phyloP scores from a whole-genome alignment of 1,140 invertebrate species.

The Drosophila pruinosa region DNA sequence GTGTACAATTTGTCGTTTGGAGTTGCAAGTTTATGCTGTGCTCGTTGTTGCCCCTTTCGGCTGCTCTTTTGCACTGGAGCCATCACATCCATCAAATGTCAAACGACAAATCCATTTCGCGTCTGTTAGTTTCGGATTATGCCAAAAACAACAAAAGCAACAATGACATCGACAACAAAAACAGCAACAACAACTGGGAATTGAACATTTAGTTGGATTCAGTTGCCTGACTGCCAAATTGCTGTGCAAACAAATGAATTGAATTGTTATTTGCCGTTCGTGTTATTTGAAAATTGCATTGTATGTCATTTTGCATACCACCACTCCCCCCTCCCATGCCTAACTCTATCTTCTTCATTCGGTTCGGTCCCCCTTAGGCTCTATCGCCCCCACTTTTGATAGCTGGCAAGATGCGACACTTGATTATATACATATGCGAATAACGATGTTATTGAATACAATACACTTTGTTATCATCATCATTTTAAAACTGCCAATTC shows the following conservation, averaged over 20 bases:
- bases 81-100: conserved; percentile 71
- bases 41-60: not conserved
- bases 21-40: not conserved
- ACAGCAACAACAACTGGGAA: conserved; percentile 24
- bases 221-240: conserved; percentile 45
- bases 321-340: not conserved
- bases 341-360: not conserved
- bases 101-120: conserved; percentile 69
- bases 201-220: conserved; percentile 45
- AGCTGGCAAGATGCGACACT: conserved; percentile 32
- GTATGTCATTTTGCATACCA: conserved; percentile 46
- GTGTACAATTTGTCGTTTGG: conserved; percentile 15
- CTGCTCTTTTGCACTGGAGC: conserved; percentile 13
- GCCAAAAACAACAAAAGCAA: conserved; percentile 48
- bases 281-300: conserved; percentile 65
- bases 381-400: conserved; percentile 9
- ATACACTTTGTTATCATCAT: not conserved
- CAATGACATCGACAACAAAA: conserved; percentile 33
- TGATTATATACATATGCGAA: conserved; percentile 42
- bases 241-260: conserved; percentile 69
- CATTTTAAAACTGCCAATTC: not conserved
- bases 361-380: not conserved
- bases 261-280: conserved; percentile 72
- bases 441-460: conserved; percentile 3
- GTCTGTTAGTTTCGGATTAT: conserved; percentile 68